Evolutionary conservation across 1,140 invertebrate genomes (phyloP), one percentile per base, ranked within the genome.

Genomic region (Drosophila sulfurigaster): DNA sequence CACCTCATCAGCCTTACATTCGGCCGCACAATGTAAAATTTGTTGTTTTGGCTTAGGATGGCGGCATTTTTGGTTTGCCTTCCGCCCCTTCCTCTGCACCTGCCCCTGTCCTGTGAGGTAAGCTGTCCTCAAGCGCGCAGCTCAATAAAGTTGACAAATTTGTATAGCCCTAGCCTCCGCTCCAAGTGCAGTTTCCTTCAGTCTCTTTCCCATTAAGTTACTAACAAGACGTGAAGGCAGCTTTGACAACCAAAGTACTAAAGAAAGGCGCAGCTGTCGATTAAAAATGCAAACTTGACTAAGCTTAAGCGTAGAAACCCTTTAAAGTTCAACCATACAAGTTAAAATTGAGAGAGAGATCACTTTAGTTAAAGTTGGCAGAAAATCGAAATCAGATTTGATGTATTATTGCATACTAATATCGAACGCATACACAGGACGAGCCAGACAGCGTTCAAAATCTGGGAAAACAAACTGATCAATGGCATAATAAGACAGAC

Each of bases 71-170:
- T 46, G 52, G 48, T 56, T 66, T 65, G 52, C 48, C 20, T 25
- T 25, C 20, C 20, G 7, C 35, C 35, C 8, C 7, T 2, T 7
- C 6, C 8, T 8, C 10, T 20, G n/a, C 32, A 28, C 15, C 10
- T 28, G 48, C 73, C 20, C 20, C 20, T 4, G 20, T 3, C 20
- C 20, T 25, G 3, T 25, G 20, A 25, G 20, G 20, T 48, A 52
- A 57, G 52, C 74, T 54, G n/a, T 64, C 13, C 28, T 56, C 46
- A 56, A 32, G 38, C 54, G 41, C 38, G 38, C 72, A 66, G 65
- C 81, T 82, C 77, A 87, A 87, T 87, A 82, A 77, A 80, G 73
- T 78, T 78, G 72, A 82, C 83, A 87, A 88, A 87, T 88, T 88
- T 88, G 65, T 68, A 58, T 58, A 64, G 66, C 30, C 66, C 62